Base-by-base conservation (phyloP, 2,888 invertebrate genomes). In the Dexiosoma caninum region DNA sequence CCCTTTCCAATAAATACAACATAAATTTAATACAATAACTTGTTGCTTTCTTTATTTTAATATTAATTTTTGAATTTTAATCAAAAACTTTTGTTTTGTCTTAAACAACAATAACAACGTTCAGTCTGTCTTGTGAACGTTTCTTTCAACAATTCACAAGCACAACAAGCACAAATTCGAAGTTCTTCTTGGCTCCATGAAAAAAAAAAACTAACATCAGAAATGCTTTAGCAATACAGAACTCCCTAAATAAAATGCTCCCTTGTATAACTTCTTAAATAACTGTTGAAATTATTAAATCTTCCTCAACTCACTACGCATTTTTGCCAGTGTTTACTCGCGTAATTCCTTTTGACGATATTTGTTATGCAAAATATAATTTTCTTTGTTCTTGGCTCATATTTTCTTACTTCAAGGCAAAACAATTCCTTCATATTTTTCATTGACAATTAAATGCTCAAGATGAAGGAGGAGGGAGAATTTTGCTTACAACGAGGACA, bases 351-450 rank as follows among this genome's bases (percentile, higher is more conserved):
- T 57, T 40, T 49, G 40, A 30, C 37, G 32, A 3, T 55, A 81
- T 82, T 82, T 82, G 55, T 67, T 82, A 82, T 82, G 81, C 78
- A 81, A 81, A 81, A 81, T 81, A 78, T 75, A 78, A 81, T 78
- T 81, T 81, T 55, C 78, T 64, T 78, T 78, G 74, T 66, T 78
- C 66, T 60, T 46, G 62, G 27, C 53, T 53, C 32, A 59, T n/a
- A n/a, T 75, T 66, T 79, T 53, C 27, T 55, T 30, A 74, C n/a
- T 49, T 42, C 55, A 71, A 76, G 60, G 67, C 49, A 71, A n/a
- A 64, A 78, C 69, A 77, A 46, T 59, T 75, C 40, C 60, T 67
- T 72, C 32, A 51, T 46, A 60, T 44, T 74, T 53, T 64, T 66
- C 64, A 75, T 78, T 82, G 78, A 71, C 78, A 78, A 78, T 82